A percentile compares a stretch with the other conserved stretches of the same genome.
These are phyloP conservation scores for Temnothorax ravouxi DNA, from an alignment of 2,888 invertebrate species.

Conservation along the genomic window DNA sequence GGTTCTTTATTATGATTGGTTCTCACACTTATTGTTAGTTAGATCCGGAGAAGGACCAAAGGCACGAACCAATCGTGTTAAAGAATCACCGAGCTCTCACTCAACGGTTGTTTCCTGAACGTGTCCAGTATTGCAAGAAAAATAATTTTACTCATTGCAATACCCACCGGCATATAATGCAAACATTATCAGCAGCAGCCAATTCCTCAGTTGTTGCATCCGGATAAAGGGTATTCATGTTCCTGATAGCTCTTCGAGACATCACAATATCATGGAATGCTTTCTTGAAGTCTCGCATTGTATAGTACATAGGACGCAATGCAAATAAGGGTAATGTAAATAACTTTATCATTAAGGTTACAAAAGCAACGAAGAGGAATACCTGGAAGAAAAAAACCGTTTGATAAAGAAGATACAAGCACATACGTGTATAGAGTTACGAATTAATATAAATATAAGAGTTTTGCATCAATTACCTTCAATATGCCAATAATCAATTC, in stretches of 20 bases:
- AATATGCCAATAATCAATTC: slow-evolving; percentile 97
- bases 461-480: slow-evolving; percentile 87
- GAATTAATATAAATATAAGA: not conserved
- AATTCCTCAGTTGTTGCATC: slow-evolving; percentile 98
- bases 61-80: no score
- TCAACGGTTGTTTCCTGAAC: no score
- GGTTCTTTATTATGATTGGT: no score
- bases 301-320: slow-evolving; percentile 99
- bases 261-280: slow-evolving; percentile 98
- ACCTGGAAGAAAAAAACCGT: slow-evolving; percentile 86
- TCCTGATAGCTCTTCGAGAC: slow-evolving; percentile 98
- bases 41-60: no score
- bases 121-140: not conserved
- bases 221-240: slow-evolving; percentile 99
- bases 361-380: slow-evolving; percentile 95
- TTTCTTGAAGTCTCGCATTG: slow-evolving; percentile 99
- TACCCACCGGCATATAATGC: slow-evolving; percentile 96
- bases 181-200: slow-evolving; percentile 97
- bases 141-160: slow-evolving; percentile 1
- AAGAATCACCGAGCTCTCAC: no score
- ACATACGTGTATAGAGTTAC: not conserved
- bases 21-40: no score
- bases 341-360: slow-evolving; percentile 98
- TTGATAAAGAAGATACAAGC: slow-evolving; percentile 17
- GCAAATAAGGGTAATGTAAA: slow-evolving; percentile 99